phyloP scores from a whole-genome alignment of 2,797 vertebrate genomes.

The Synanceia verrucosa region DNA sequence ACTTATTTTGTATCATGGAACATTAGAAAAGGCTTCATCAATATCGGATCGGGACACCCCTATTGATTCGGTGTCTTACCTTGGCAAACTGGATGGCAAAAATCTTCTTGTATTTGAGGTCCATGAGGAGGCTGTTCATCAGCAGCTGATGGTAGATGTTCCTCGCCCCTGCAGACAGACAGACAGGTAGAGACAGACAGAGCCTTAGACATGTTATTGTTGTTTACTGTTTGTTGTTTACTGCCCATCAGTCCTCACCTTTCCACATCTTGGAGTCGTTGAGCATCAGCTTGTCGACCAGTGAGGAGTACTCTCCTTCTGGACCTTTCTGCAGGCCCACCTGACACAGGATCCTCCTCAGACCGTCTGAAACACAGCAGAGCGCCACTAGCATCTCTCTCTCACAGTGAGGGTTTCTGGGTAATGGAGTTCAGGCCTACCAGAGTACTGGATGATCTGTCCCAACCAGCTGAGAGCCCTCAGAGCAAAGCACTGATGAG shows the following conservation, averaged over 20 bases:
- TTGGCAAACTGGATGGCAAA: slow-evolving; percentile 95
- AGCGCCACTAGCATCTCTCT: background rate
- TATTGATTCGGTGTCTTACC: slow-evolving; percentile 77
- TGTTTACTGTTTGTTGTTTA: too few species aligned
- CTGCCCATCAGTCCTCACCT: slow-evolving; percentile 87
- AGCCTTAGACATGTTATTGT: too few species aligned
- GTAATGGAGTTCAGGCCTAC: slow-evolving; percentile 70
- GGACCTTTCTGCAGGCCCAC: slow-evolving; percentile 89
- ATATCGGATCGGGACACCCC: too few species aligned
- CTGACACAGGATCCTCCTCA: slow-evolving; percentile 93
- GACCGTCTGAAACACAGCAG: slow-evolving; percentile 83
- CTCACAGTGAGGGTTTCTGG: background rate
- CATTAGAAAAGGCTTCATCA: too few species aligned
- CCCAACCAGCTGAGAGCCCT: slow-evolving; percentile 93
- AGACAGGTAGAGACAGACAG: background rate
- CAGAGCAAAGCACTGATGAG: slow-evolving; percentile 96
- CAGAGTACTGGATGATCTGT: slow-evolving; percentile 93
- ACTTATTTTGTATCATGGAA: too few species aligned
- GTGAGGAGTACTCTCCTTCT: slow-evolving; percentile 90
- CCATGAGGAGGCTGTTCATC: slow-evolving; percentile 99
- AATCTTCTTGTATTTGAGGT: slow-evolving; percentile 95
- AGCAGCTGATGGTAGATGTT: slow-evolving; percentile 96
- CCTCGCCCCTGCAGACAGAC: slow-evolving; percentile 86
- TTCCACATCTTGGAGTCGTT: slow-evolving; percentile 98
- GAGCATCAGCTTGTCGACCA: slow-evolving; percentile 94